Base-by-base conservation (phyloP, 1,140 invertebrate species). In the Latrodectus geometricus region DNA sequence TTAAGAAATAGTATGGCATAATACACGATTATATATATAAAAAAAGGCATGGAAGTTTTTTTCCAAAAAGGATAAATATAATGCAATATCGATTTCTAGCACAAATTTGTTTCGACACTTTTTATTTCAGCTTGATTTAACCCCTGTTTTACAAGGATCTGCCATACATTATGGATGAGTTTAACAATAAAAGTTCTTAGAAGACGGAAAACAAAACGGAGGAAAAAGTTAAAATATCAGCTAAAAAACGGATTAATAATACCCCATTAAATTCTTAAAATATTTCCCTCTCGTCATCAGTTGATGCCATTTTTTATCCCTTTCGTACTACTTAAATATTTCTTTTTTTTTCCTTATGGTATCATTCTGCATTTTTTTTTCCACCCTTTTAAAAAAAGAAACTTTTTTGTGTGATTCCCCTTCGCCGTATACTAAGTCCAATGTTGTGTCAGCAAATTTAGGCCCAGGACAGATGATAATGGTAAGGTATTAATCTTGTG, bases 181-280 rank as follows among this genome's bases (percentile, higher is more conserved):
- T 54, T 56, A 14, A 21, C 9, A 56, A 81, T 69, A 79, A 79
- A 79, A 79, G 61, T 50, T 50, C 23, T 20, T 79, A 8, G 23
- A 15, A 23, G 65, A 61, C 61, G 49, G 15, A 12, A 23, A 66
- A 79, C 66, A 52, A 52, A 8, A 68, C 17, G 35, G 35, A 35
- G 35, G 35, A 61, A 61, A 61, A 61, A 61, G 17, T 61, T 61
- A 61, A 61, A 61, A 61, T 61, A 11, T 61, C 11, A 61, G 54
- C 54, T 35, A 61, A 83, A 83, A 83, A 83, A 72, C 49, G 80
- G 80, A 83, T 83, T 83, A 83, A 83, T 83, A 83, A 83, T 74
- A 83, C 80, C 65, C 80, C 80, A 83, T 83, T 83, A 83, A 83
- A 83, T 83, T 73, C 80, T 74, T 83, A 83, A 83, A 83, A 83